phyloP scores from a whole-genome alignment of 2,888 invertebrate species.

The Platycheirus albimanus region DNA sequence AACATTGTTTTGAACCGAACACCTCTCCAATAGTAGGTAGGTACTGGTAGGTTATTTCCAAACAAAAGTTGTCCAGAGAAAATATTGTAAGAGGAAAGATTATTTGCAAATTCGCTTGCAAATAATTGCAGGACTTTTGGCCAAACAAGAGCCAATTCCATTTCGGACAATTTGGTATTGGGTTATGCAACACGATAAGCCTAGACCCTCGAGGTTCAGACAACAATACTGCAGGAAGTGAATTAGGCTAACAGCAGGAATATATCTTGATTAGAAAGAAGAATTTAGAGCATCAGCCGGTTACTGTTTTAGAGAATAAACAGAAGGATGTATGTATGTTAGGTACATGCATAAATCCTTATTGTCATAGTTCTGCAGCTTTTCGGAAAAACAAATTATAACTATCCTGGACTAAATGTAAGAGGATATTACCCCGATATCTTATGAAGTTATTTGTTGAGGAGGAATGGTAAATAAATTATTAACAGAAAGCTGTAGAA shows the following conservation, averaged over 20 bases:
- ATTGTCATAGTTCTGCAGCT: constrained; percentile 60
- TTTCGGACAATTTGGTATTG: constrained; percentile 45
- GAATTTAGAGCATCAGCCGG: constrained; percentile 37
- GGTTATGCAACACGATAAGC: constrained; percentile 28
- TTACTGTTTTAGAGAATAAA: constrained; percentile 27
- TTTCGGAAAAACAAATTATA: constrained; percentile 26
- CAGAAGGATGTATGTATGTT: no score
- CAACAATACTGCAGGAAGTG: constrained; percentile 19
- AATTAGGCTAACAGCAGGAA: constrained; percentile 41
- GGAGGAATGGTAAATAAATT: no score
- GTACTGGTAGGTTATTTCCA: no score
- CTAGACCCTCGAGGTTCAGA: background rate
- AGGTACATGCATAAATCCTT: constrained; percentile 61
- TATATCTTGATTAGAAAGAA: constrained; percentile 61
- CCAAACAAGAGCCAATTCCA: constrained; percentile 6
- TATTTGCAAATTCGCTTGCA: constrained; percentile 15
- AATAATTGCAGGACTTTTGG: constrained; percentile 50
- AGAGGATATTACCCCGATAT: no score
- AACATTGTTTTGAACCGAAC: no score
- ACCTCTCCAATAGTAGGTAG: no score
- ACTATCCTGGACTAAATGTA: constrained; percentile 12
- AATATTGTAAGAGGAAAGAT: background rate
- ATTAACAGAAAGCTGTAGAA: no score
- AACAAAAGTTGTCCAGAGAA: constrained; percentile 3
- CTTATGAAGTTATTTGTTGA: no score